These are phyloP conservation scores for Peromyscus eremicus DNA, from an alignment of 2,797 vertebrate species.

Conservation along the genomic window DNA sequence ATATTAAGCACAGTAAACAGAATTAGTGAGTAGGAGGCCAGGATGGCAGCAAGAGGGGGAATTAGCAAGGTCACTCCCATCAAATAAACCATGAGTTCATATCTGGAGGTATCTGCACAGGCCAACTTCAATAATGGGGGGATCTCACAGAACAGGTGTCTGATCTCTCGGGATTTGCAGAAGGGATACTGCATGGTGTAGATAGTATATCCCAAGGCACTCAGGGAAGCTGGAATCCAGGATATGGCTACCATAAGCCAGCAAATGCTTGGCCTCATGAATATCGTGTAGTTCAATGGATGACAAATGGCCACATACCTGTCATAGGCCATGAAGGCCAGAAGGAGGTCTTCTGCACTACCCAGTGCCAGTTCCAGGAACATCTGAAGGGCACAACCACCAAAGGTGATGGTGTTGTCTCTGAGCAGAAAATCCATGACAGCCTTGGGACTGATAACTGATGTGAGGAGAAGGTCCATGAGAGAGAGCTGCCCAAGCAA, in stretches of 20 bases:
- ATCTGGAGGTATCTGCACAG: constrained; percentile 70
- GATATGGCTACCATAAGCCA: constrained; percentile 61
- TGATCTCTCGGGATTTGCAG: constrained; percentile 63
- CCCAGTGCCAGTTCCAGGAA: constrained; percentile 73
- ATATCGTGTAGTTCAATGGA: constrained; percentile 77
- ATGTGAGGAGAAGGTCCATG: constrained; percentile 80
- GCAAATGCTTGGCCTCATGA: constrained; percentile 68
- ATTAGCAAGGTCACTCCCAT: constrained; percentile 65
- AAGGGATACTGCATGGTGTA: constrained; percentile 27
- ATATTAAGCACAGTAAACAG: constrained; percentile 65
- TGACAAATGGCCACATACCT: constrained; percentile 79
- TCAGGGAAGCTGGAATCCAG: constrained; percentile 66
- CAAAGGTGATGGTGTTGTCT: constrained; percentile 75
- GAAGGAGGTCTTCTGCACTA: constrained; percentile 75
- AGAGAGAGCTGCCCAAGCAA: constrained; percentile 79
- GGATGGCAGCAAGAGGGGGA: constrained; percentile 58
- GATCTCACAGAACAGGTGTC: constrained; percentile 56
- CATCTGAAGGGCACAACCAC: constrained; percentile 80
- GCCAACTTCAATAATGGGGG: constrained; percentile 53
- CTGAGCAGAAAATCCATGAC: constrained; percentile 19
- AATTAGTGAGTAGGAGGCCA: constrained; percentile 77
- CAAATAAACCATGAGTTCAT: constrained; percentile 70
- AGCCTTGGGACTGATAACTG: constrained; percentile 78
- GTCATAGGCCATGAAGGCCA: constrained; percentile 83
- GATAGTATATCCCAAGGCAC: constrained; percentile 47